Evolutionary conservation across 2,888 invertebrate genomes (phyloP), one percentile per base, ranked within the genome.

Genomic region (Teleiodes luculella): DNA sequence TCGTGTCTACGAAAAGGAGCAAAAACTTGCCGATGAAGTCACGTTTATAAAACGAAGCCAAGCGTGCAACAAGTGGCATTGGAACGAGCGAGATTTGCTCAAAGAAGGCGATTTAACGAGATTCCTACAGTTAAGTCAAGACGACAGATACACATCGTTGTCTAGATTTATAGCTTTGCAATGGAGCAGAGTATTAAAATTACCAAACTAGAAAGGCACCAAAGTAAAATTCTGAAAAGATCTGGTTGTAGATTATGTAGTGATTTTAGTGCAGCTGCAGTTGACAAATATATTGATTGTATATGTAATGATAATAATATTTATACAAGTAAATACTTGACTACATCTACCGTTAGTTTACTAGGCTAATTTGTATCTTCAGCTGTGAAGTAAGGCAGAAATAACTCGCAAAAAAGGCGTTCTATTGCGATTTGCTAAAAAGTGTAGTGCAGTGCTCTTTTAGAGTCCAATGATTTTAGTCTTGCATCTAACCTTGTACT

Each of bases 51-150:
- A 70, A 71, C 65, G 73, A 73, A 82, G 72, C 72, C 72, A 75
- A 83, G 78, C 86, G 79, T 82, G 78, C 77, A 84, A 81, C 76
- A 79, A 83, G 77, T 80, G 72, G 72, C 71, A 73, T 78, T 74
- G 78, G 78, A 78, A 76, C 68, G 63, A 67, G 62, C 65, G 56
- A 70, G 70, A 66, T 67, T 61, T 62, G 61, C 59, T 61, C 58
- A 54, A 67, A 65, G 61, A 56, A 57, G 45, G 45, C 16, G 61
- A 62, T 66, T 67, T 62, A 66, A 64, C 58, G 64, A 67, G 64
- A 69, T 66, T 53, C 60, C 57, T 57, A 52, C 55, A 59, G 56
- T 58, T 57, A 59, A 64, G 59, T 57, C 57, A 54, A 49, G 58
- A 59, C 59, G 62, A 64, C 60, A 61, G 62, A 60, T 56, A 52